phyloP scores from a whole-genome alignment of 1,140 invertebrate genomes.

The Harpegnathos saltator region DNA sequence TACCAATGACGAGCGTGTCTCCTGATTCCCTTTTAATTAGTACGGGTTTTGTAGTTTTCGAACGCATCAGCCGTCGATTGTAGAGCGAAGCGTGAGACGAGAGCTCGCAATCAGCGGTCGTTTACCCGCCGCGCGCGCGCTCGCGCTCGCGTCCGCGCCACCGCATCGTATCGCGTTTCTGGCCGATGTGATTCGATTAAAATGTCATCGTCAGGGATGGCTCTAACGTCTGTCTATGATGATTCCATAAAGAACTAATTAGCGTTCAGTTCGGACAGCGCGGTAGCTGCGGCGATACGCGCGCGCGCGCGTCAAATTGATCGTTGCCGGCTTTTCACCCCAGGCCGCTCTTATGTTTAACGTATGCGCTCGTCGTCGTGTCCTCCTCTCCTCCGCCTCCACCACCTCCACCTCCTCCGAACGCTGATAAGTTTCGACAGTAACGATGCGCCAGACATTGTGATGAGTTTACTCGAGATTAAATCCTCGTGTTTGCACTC shows the following conservation, averaged over 20 bases:
- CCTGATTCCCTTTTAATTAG: slow-evolving; percentile 82
- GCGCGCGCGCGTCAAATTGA: slow-evolving; percentile 7
- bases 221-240: slow-evolving; percentile 32
- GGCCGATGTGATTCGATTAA: slow-evolving; percentile 62
- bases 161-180: slow-evolving; percentile 44
- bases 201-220: slow-evolving; percentile 61
- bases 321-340: neutral
- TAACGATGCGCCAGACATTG: neutral
- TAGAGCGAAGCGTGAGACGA: slow-evolving; percentile 30
- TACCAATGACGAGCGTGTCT: slow-evolving; percentile 15
- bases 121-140: slow-evolving; percentile 43
- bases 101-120: slow-evolving; percentile 58
- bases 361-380: neutral
- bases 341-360: neutral
- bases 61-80: slow-evolving; percentile 71
- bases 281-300: neutral
- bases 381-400: too few relatives aligned
- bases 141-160: slow-evolving; percentile 13
- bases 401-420: neutral
- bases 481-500: neutral
- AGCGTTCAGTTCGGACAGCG: slow-evolving; percentile 8
- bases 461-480: neutral
- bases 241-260: slow-evolving; percentile 54
- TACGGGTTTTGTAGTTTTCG: slow-evolving; percentile 79
- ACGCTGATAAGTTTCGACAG: neutral